Base-by-base conservation (phyloP, 1,140 invertebrate genomes). In the Mactra quadrangularis region DNA sequence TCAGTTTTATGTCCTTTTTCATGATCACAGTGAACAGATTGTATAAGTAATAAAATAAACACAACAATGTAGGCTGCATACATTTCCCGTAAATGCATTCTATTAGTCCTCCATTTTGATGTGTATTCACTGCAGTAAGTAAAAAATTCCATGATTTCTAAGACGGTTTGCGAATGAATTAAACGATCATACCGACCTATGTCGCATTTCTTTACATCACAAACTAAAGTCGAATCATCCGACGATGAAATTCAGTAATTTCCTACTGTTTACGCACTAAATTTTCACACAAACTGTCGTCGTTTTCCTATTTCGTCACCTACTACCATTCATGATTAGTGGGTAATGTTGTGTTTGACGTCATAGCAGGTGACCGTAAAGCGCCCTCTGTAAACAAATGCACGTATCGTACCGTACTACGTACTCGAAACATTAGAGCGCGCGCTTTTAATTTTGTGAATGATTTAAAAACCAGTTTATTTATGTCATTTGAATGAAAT, bases 341-440 rank as follows among this genome's bases (percentile, higher is more conserved):
- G 33, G 64, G 57, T 62, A 41, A 62, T 59, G 60, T 78, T 68
- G 47, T 35, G 45, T 17, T 38, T 47, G 59, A 78, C 76, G 76
- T 78, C 76, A 78, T 33, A 78, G 52, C 76, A 78, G 76, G 76
- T 78, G 76, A 66, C 76, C 76, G 62, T 9, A 55, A 78, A 78
- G 74, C 74, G 74, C 74, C 74, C 74, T 64, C 76, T 78, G 64
- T 78, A 78, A 78, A 78, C 76, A 78, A 38, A 62, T 15, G 38
- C 15, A 41, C 15, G 38, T 41, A 41, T 15, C n/a, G n/a, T n/a
- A n/a, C n/a, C n/a, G n/a, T n/a, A n/a, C n/a, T n/a, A n/a, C n/a
- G n/a, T n/a, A n/a, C n/a, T n/a, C n/a, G n/a, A n/a, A n/a, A n/a
- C n/a, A n/a, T n/a, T n/a, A n/a, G n/a, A n/a, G n/a, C n/a, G n/a